Evolutionary conservation across 2,888 invertebrate species (phyloP), one percentile per base, ranked within the genome.

Genomic region (Leptopilina myrica): DNA sequence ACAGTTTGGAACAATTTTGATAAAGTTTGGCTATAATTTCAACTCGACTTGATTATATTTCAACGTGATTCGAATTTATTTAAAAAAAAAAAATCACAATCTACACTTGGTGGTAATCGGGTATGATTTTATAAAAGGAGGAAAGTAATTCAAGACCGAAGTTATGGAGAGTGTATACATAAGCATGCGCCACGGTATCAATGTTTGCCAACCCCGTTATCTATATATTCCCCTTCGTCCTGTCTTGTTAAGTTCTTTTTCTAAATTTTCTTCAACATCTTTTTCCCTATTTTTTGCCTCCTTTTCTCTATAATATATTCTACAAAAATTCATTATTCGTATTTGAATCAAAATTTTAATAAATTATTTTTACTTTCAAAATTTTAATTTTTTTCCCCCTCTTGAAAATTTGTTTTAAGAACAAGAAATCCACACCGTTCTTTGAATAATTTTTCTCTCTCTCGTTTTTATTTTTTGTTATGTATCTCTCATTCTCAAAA

Each of bases 121-220:
- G 33, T 33, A 33, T 53, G 73, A 73, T 73, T 73, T 56, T 73
- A 26, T 53, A n/a, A 33, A 73, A 56, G 56, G 26, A 73, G 69
- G 33, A 33, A 33, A 56, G 73, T 33, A 56, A 73, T 73, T 33
- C 56, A 33, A 73, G 73, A 53, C 26, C 73, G 53, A 73, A 73
- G 73, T 73, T 73, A 49, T 8, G 33, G 73, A 53, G 56, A 53
- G 33, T 56, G 53, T 56, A 33, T 76, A 78, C 82, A 78, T 78
- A 80, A 80, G 80, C 82, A 82, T 82, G 86, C 85, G 86, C 86
- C 83, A 82, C 84, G 85, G 88, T 91, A 90, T 90, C 90, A 89
- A 85, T 91, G 90, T 90, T 91, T 90, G 89, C 90, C 90, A 89
- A 90, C 89, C 89, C 90, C 87, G 90, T 90, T 91, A 90, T 90